Conservation (phyloP, 2,797 vertebrate genomes). For the Sphenopsis melanotis region DNA sequence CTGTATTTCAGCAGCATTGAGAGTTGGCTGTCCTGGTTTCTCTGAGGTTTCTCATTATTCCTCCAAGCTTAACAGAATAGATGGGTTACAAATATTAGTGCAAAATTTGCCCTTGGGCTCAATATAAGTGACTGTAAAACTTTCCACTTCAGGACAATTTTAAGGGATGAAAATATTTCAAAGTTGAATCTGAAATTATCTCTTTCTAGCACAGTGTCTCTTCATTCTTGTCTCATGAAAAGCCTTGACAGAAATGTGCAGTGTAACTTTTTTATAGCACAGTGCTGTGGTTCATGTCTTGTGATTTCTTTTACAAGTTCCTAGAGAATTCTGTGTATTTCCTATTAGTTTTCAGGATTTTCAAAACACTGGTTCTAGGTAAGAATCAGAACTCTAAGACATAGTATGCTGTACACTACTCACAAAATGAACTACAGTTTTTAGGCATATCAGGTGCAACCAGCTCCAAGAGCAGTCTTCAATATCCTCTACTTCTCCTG, state of each 20-base stretch:
- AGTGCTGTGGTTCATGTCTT: background rate
- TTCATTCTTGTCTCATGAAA: background rate
- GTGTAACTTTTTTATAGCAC: background rate
- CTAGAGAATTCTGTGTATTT: background rate
- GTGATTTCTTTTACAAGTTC: background rate
- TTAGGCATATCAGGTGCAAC: background rate
- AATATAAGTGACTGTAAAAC: background rate
- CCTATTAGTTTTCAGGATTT: background rate
- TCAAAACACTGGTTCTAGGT: background rate
- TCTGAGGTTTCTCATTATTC: background rate
- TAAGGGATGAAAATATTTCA: background rate
- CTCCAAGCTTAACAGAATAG: background rate
- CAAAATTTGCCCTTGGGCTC: background rate
- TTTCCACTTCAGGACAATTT: background rate
- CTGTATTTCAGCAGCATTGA: background rate
- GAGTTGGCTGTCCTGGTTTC: background rate
- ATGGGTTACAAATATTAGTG: background rate
- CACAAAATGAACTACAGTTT: background rate
- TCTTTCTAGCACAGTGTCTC: background rate
- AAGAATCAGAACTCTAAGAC: background rate
- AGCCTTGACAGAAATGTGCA: background rate
- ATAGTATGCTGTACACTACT: fast-evolving
- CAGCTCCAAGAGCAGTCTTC: background rate
- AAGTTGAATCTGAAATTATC: background rate
- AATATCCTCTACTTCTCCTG: background rate